phyloP scores from a whole-genome alignment of 2,888 invertebrate species.

The Paralinhomoeus sp. region DNA sequence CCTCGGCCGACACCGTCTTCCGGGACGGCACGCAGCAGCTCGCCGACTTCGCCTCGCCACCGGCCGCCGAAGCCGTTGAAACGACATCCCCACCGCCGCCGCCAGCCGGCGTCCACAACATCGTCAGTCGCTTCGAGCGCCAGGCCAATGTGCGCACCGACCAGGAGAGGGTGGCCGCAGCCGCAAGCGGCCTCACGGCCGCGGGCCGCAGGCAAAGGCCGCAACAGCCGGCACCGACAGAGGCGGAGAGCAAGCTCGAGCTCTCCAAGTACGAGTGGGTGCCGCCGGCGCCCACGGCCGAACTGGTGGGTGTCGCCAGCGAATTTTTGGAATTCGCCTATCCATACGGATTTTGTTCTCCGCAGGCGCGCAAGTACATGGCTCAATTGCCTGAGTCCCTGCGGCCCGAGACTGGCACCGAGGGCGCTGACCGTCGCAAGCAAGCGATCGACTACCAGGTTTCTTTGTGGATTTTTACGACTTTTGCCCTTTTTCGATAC shows the following conservation, averaged over 20 bases:
- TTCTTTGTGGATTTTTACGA: not conserved
- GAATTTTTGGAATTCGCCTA: not conserved
- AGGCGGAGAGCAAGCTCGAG: not conserved
- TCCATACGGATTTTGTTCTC: too few species aligned
- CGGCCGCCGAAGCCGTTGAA: too few species aligned
- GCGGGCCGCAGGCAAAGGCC: not conserved
- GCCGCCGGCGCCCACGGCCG: not conserved
- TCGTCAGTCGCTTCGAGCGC: too few species aligned
- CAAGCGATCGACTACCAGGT: slow-evolving; percentile 60
- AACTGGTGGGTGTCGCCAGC: not conserved
- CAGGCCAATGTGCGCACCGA: too few species aligned
- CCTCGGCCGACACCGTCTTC: not conserved
- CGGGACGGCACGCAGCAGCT: not conserved
- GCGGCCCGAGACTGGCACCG: slow-evolving; percentile 55
- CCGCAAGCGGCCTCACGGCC: too few species aligned
- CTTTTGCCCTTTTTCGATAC: too few species aligned
- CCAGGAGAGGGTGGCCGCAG: too few species aligned
- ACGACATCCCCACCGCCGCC: too few species aligned
- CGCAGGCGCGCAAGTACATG: slow-evolving; percentile 42
- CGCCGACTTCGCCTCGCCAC: too few species aligned
- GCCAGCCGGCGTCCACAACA: not conserved
- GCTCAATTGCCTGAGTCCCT: slow-evolving; percentile 32
- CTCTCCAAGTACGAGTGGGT: not conserved
- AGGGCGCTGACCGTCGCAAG: slow-evolving; percentile 51
- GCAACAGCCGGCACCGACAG: not conserved